Base-by-base conservation (phyloP, 2,888 invertebrate species). In the Reticulitermes lucifugus region DNA sequence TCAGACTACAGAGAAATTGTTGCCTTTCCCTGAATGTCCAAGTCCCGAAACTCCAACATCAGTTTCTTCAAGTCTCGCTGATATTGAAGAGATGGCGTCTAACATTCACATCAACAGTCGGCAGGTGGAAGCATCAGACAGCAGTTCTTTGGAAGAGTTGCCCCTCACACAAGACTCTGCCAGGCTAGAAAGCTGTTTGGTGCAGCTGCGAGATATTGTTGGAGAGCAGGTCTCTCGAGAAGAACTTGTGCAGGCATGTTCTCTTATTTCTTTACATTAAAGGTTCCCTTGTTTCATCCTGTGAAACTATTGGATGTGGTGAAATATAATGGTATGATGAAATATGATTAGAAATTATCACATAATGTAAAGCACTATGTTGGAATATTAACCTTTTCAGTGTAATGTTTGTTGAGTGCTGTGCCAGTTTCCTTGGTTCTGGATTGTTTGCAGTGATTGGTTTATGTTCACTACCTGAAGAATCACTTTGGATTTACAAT, bases 211-310 rank as follows among this genome's bases (percentile, higher is more conserved):
- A 80, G 92, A 92, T 88, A 92, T 94, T 75, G 90, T 93, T 4
- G 93, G 93, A 0, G 92, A 93, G 59, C 89, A 90, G 0, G 92
- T 92, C 25, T 90, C 93, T 6, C 89, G 92, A 73, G 92, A 93
- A 83, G 91, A 91, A 86, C 90, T 93, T 25, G 91, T 92, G 55
- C 91, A 92, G 88, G 89, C 86, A 86, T 51, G 77, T 77, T 41
- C 51, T 4, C 25, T 55, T 18, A 55, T 55, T 55, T 18, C 12
- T 1, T 55, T 55, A 55, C 18, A 4, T 14, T 18, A 5, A 18
- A 18, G 18, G 18, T 55, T 55, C 55, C 5, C 4, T 14, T 14
- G 14, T 55, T 55, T 55, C 14, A 55, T 51, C 51, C 5, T 55
- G 18, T 55, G 55, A 55, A 55, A 2, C 14, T 55, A 18, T 5